Conservation (phyloP, 2,888 invertebrate species). For the Callimorpha dominula region DNA sequence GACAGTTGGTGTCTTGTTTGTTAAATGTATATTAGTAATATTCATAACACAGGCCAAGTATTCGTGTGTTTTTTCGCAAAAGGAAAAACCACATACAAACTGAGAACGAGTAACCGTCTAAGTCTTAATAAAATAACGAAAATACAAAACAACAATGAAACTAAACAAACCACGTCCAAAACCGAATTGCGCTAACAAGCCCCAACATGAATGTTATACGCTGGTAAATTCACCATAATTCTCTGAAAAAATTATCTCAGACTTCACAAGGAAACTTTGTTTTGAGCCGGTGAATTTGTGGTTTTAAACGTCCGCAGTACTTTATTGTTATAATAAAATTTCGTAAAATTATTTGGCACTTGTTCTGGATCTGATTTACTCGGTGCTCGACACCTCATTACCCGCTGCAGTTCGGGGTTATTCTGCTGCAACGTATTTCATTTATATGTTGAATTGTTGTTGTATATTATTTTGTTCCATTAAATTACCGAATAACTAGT, state of each 20-base stretch:
- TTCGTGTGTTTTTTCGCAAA: background rate
- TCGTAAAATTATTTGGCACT: constrained; percentile 70
- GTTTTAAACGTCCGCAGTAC: constrained; percentile 64
- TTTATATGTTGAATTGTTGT: constrained; percentile 29
- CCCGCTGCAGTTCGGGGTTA: constrained; percentile 57
- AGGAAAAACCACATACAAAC: no score
- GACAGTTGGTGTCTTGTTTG: no score
- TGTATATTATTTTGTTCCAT: constrained; percentile 22
- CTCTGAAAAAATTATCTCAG: constrained; percentile 49
- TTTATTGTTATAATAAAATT: constrained; percentile 80
- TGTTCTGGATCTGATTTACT: constrained; percentile 69
- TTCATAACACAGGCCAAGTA: background rate
- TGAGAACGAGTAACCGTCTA: background rate
- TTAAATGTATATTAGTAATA: background rate
- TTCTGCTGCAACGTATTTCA: constrained; percentile 44
- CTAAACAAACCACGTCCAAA: constrained; percentile 21
- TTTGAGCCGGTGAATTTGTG: constrained; percentile 69
- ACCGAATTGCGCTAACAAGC: constrained; percentile 40
- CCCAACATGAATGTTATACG: constrained; percentile 32
- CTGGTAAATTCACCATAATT: constrained; percentile 49
- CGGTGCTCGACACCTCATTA: constrained; percentile 56
- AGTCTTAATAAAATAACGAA: background rate
- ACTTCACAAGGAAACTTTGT: constrained; percentile 71
- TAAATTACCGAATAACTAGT: background rate
- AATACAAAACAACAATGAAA: constrained; percentile 31